These are phyloP conservation scores for Mergus octosetaceus DNA, from an alignment of 2,797 vertebrate species.

Conservation along the genomic window DNA sequence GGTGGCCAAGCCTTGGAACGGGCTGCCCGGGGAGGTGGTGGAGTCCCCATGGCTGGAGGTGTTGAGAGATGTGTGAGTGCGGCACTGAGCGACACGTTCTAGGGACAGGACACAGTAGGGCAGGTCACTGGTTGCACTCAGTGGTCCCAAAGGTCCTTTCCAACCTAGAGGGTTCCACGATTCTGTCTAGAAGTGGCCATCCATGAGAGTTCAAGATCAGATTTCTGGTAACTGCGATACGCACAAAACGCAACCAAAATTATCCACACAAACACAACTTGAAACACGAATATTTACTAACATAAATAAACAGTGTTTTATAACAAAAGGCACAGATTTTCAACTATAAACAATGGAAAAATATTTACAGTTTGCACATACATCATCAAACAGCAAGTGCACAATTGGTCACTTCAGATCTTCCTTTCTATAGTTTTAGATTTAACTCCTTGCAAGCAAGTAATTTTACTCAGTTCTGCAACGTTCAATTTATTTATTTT, in stretches of 20 bases:
- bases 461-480: neutral
- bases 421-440: neutral
- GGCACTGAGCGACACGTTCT: neutral
- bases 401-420: conserved; percentile 71
- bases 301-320: conserved; percentile 94
- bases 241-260: neutral
- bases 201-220: neutral
- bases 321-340: conserved; percentile 93
- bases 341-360: conserved; percentile 90
- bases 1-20: neutral
- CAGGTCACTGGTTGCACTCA: neutral
- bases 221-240: fast-evolving
- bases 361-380: conserved; percentile 86
- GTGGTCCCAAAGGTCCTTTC: neutral
- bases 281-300: conserved; percentile 89
- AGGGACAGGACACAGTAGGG: neutral
- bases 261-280: conserved; percentile 39
- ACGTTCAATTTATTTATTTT: neutral
- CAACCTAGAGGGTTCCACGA: too few relatives aligned
- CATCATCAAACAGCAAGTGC: conserved; percentile 72
- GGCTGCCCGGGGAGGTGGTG: neutral
- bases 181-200: neutral
- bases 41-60: neutral
- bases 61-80: neutral
- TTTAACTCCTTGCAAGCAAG: neutral